Evolutionary conservation across 2,113 vertebrate species (phyloP).

Genomic region (Pachyramphus minor): DNA sequence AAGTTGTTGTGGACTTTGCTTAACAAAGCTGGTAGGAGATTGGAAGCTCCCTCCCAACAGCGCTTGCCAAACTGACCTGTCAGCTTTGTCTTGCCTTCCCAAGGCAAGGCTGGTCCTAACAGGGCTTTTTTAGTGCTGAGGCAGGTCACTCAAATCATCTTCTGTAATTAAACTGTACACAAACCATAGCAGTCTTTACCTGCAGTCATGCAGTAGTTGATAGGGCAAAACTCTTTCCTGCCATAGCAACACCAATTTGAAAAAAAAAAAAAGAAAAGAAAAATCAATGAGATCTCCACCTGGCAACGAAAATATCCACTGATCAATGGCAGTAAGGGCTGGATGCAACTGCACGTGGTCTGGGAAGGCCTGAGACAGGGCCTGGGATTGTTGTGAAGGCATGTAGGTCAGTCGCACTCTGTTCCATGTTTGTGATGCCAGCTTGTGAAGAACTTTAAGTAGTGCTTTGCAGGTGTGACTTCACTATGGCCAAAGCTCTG

Average conservation of each 20-base stretch:
- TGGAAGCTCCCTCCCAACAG: neutral
- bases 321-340: neutral
- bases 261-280: neutral
- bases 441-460: neutral
- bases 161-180: neutral
- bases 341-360: rapidly evolving
- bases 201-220: neutral
- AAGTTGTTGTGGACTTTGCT: neutral
- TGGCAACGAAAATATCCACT: neutral
- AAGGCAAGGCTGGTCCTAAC: neutral
- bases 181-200: neutral
- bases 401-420: neutral
- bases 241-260: conserved; percentile 16
- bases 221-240: neutral
- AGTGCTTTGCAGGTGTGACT: neutral
- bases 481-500: neutral
- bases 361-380: neutral
- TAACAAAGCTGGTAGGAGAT: neutral
- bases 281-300: neutral
- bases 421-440: neutral
- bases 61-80: neutral
- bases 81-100: no score
- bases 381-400: neutral
- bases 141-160: neutral
- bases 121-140: neutral